phyloP scores from a whole-genome alignment of 1,140 invertebrate genomes.

The Papilio dardanus region DNA sequence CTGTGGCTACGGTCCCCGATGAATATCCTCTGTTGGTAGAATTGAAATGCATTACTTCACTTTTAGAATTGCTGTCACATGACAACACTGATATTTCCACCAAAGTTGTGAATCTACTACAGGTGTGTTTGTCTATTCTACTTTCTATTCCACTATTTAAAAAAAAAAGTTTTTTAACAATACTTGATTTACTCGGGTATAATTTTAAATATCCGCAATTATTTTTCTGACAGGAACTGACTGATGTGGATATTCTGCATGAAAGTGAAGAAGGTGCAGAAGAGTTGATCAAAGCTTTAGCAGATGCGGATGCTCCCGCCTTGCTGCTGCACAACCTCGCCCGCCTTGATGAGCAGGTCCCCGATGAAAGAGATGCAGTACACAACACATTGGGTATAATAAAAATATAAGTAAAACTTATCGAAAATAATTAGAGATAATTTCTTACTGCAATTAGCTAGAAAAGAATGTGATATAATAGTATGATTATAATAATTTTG shows the following conservation, averaged over 20 bases:
- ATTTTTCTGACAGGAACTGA: conserved; percentile 91
- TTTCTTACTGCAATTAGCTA: too few relatives aligned
- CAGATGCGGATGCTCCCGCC: conserved; percentile 96
- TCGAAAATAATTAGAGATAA: too few relatives aligned
- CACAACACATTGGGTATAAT: conserved; percentile 93
- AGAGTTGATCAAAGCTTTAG: conserved; percentile 88
- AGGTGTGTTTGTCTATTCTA: conserved; percentile 69
- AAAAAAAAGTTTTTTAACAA: too few relatives aligned
- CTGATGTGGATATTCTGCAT: conserved; percentile 97
- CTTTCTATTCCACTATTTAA: not conserved
- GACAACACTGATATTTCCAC: conserved; percentile 98
- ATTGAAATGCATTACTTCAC: conserved; percentile 92
- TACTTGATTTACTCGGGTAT: too few relatives aligned
- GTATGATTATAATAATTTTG: not conserved
- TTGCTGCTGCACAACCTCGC: conserved; percentile 96
- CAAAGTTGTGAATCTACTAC: conserved; percentile 90
- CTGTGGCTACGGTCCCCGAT: conserved; percentile 97
- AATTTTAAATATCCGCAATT: too few relatives aligned
- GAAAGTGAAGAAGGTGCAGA: conserved; percentile 94
- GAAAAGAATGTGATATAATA: too few relatives aligned
- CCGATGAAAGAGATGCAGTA: conserved; percentile 98
- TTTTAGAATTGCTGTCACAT: conserved; percentile 97
- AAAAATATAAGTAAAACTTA: not conserved
- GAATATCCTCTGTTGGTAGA: conserved; percentile 96
- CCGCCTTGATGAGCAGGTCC: conserved; percentile 95